phyloP scores from a whole-genome alignment of 92 coral and sea anemone genomes.

The Desmophyllum pertusum region DNA sequence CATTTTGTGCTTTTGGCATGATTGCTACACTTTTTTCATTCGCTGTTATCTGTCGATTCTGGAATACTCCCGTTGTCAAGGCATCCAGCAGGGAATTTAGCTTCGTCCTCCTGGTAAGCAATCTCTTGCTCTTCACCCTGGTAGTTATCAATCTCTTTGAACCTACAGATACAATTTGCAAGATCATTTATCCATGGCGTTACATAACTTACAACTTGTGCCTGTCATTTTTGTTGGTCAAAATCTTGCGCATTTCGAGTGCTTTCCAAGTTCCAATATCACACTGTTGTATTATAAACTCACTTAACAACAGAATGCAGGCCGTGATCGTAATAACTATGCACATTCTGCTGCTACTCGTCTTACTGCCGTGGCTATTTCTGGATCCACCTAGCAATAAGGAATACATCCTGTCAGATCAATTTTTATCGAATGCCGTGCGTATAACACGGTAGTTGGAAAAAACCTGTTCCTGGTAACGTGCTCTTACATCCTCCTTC shows the following conservation, averaged over 20 bases:
- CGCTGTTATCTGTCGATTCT: constrained; percentile 56
- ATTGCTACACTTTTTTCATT: constrained; percentile 37
- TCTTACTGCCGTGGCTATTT: constrained; percentile 48
- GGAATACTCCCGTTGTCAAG: constrained; percentile 65
- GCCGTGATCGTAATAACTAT: constrained; percentile 30
- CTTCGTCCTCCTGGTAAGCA: constrained; percentile 47
- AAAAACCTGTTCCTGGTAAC: constrained; percentile 39
- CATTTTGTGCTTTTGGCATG: constrained; percentile 44
- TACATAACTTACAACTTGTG: constrained; percentile 54
- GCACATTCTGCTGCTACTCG: constrained; percentile 42
- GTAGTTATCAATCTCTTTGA: constrained; percentile 57
- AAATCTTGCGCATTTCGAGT: constrained; percentile 69
- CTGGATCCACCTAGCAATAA: constrained; percentile 55
- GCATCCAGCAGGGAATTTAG: constrained; percentile 73
- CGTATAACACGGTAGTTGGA: constrained; percentile 35
- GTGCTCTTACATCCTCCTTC: constrained; percentile 48
- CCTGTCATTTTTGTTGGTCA: constrained; percentile 59
- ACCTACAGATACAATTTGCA: constrained; percentile 57
- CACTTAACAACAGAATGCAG: constrained; percentile 38
- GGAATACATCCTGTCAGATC: constrained; percentile 27
- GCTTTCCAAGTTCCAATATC: constrained; percentile 54
- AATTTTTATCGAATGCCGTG: constrained; percentile 50
- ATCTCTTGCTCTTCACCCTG: constrained; percentile 49
- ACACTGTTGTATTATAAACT: constrained; percentile 9
- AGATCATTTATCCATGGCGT: constrained; percentile 56